Conservation (phyloP, 2,888 invertebrate species). For the Polydesmus complanatus region DNA sequence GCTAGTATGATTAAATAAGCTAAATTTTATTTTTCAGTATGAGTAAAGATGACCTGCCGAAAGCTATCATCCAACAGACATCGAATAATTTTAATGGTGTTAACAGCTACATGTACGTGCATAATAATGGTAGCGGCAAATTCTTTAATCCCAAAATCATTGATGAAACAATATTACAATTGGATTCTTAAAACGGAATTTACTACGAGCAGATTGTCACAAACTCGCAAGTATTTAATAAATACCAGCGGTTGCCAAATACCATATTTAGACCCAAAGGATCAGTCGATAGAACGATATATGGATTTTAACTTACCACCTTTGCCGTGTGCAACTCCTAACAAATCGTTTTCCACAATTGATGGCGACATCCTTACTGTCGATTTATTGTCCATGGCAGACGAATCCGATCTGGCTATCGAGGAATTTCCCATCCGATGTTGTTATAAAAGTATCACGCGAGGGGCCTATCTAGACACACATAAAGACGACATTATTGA, state of each 20-base stretch:
- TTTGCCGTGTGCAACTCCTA: background rate
- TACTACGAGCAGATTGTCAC: too few relatives aligned
- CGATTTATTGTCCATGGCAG: background rate
- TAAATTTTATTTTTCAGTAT: too few relatives aligned
- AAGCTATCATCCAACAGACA: too few relatives aligned
- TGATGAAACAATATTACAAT: too few relatives aligned
- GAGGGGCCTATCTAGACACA: background rate
- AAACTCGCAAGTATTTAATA: too few relatives aligned
- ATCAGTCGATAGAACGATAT: background rate
- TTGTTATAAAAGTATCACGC: background rate
- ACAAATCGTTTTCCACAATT: background rate
- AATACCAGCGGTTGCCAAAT: background rate
- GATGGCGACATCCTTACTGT: background rate
- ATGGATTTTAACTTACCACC: background rate
- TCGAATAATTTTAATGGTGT: too few relatives aligned
- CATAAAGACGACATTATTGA: background rate
- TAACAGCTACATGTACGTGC: too few relatives aligned
- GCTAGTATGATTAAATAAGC: too few relatives aligned
- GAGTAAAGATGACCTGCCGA: too few relatives aligned
- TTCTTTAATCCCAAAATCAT: too few relatives aligned
- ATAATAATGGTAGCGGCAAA: too few relatives aligned
- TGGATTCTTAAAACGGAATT: too few relatives aligned
- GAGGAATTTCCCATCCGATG: background rate
- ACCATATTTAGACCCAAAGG: background rate
- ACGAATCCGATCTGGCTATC: background rate